Conservation (phyloP, 2,113 vertebrate species). For the Etheostoma spectabile region DNA sequence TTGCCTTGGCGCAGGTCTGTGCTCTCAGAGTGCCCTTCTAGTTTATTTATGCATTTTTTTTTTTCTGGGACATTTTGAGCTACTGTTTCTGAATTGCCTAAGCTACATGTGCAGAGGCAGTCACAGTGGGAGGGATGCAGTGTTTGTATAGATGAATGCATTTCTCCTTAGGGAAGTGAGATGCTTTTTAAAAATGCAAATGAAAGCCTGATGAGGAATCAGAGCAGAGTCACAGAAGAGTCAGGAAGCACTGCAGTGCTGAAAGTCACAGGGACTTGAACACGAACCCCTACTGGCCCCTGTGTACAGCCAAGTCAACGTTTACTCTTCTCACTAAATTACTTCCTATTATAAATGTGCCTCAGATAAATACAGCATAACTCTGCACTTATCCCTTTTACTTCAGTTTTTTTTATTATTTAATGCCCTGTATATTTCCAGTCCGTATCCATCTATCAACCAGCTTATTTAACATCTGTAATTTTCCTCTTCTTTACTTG, state of each 20-base stretch:
- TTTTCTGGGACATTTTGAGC: slow-evolving; percentile 11
- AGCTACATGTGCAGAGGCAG: slow-evolving; percentile 27
- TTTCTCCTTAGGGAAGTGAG: slow-evolving; percentile 62
- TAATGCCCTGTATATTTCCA: not conserved
- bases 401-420: slow-evolving; percentile 1
- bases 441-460: slow-evolving; percentile 21
- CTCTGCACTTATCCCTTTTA: not conserved
- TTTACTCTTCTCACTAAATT: slow-evolving; percentile 27
- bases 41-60: slow-evolving; percentile 25
- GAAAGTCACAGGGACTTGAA: slow-evolving; percentile 49
- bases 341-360: slow-evolving; percentile 14
- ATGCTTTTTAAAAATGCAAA: slow-evolving; percentile 76
- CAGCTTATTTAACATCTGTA: not conserved
- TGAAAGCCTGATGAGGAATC: slow-evolving; percentile 71
- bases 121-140: slow-evolving; percentile 30
- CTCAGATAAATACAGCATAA: not conserved
- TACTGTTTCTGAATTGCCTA: slow-evolving; percentile 1
- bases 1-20: too few species aligned
- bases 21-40: too few species aligned
- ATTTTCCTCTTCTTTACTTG: slow-evolving; percentile 25
- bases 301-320: slow-evolving; percentile 33
- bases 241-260: slow-evolving; percentile 49
- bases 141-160: slow-evolving; percentile 64
- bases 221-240: slow-evolving; percentile 43
- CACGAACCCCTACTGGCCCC: slow-evolving; percentile 40